Base-by-base conservation (phyloP, 2,888 invertebrate species). In the Elaeidobius kamerunicus region DNA sequence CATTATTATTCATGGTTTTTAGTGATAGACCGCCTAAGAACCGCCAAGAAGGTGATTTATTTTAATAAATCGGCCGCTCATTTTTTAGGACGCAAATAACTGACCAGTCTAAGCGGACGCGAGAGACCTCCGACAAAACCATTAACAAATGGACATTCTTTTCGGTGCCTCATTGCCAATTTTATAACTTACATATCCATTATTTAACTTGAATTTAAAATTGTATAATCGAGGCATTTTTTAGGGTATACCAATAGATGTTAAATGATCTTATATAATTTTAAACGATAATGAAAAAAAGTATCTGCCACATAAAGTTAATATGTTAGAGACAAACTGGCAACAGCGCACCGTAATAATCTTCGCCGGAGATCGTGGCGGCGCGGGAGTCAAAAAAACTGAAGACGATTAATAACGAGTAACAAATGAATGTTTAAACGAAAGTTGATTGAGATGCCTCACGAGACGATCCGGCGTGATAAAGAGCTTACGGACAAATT, bases 1-100 rank as follows among this genome's bases (percentile, higher is more conserved):
- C 39, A 56, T 58, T 56, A 58, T 58, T 58, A 58, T 58, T 56
- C 58, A 58, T 58, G 54, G 58, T 56, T 56, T 58, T 58, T 58
- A 58, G 58, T 58, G 56, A 55, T 56, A 58, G 53, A 58, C 56
- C 56, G 58, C 58, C 58, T 53, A 39, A 52, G 41, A 54, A 48
- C 49, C 44, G 56, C 49, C 48, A 34, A 51, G 42, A 42, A 57
- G 51, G 55, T 58, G 58, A 58, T 58, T 58, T 58, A 58, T 58
- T 54, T 56, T 39, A 50, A 46, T 58, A 55, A 52, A 51, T 55
- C 49, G 52, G 45, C 20, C 50, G 50, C 39, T 49, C 45, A 45
- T 52, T 55, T 55, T 55, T 55, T 44, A 38, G 41, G 35, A 52
- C 51, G 55, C 55, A 52, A 51, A 52, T 51, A 55, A 52, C 49